phyloP scores from a whole-genome alignment of 2,113 vertebrate species.

The Microcebus jonahi region DNA sequence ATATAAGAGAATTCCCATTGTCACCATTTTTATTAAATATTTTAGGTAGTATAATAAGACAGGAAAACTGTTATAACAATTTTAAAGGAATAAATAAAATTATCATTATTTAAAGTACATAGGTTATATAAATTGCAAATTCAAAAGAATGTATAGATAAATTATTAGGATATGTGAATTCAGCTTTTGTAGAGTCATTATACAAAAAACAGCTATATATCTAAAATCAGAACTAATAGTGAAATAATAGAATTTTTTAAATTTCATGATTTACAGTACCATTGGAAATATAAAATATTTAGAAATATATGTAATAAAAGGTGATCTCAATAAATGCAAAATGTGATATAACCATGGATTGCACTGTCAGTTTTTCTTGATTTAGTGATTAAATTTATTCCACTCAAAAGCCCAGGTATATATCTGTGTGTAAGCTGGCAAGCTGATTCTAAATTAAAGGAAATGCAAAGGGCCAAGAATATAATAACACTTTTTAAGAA shows the following conservation, averaged over 20 bases:
- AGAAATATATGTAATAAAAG: background rate
- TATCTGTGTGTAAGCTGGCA: background rate
- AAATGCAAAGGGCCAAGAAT: background rate
- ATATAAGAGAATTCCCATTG: background rate
- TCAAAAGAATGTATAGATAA: background rate
- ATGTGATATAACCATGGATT: background rate
- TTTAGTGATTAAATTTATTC: background rate
- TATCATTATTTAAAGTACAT: background rate
- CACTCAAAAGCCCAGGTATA: background rate
- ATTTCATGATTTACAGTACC: background rate
- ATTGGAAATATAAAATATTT: background rate
- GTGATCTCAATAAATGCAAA: background rate
- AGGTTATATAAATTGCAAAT: background rate
- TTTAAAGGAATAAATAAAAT: background rate
- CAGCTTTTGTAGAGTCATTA: background rate
- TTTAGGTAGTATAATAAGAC: background rate
- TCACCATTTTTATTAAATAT: background rate
- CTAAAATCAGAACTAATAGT: background rate
- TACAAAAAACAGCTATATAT: background rate
- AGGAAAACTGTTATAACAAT: background rate
- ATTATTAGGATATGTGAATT: background rate
- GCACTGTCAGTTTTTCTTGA: background rate
- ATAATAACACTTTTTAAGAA: background rate
- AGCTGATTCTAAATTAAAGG: background rate
- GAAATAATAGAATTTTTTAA: background rate